Percentiles rank a stretch among this genome's conserved stretches.
Evolutionary conservation across 2,888 invertebrate genomes (phyloP).

Genomic region (Aleiodes testaceus): DNA sequence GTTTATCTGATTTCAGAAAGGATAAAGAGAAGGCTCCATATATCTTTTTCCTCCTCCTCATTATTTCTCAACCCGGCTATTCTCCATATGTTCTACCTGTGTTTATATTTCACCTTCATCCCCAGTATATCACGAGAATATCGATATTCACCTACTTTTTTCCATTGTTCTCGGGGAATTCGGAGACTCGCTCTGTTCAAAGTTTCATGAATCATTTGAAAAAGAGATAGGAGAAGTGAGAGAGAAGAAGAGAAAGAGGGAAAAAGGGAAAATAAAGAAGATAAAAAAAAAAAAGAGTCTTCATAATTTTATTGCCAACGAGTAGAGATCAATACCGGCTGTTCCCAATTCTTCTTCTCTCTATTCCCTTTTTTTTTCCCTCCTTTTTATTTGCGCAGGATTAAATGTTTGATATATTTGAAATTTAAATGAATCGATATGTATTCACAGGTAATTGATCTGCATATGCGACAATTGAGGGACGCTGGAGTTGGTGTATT

Average conservation of each 20-base stretch:
- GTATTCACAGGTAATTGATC: slow-evolving; percentile 72
- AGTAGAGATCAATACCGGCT: background rate
- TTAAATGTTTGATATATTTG: slow-evolving; percentile 63
- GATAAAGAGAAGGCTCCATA: too few relatives aligned
- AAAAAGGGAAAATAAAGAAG: too few relatives aligned
- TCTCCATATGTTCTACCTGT: too few relatives aligned
- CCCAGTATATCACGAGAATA: too few relatives aligned
- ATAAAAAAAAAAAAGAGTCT: too few relatives aligned
- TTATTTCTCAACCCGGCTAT: too few relatives aligned
- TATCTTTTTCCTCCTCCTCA: too few relatives aligned
- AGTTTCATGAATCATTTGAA: slow-evolving; percentile 3
- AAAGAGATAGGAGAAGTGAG: background rate
- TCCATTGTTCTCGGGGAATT: background rate
- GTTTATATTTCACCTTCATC: background rate
- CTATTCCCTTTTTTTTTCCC: background rate
- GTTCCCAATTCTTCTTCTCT: too few relatives aligned
- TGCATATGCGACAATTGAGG: slow-evolving; percentile 78
- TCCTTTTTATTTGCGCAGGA: slow-evolving; percentile 16
- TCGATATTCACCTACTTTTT: slow-evolving; percentile 2
- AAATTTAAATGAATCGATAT: slow-evolving; percentile 69
- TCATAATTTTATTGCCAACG: background rate
- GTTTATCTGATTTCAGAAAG: too few relatives aligned
- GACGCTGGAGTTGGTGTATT: slow-evolving; percentile 78
- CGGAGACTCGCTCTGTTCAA: background rate
- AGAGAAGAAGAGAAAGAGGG: too few relatives aligned